Base-by-base conservation (phyloP, 2,888 invertebrate species). In the Tethea ocularis region DNA sequence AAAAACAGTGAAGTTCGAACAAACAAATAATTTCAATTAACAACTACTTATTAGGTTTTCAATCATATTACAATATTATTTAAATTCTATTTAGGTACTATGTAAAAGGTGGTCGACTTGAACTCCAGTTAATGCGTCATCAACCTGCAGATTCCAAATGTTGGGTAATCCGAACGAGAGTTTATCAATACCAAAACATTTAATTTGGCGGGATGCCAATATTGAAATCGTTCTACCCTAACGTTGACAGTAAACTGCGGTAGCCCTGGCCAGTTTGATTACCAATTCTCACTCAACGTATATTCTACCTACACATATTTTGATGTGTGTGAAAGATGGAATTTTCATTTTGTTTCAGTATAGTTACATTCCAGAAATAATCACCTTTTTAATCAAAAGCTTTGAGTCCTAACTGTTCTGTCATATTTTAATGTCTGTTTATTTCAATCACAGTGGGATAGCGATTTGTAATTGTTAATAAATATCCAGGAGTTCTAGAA, bases 151-250 rank as follows among this genome's bases (percentile, higher is more conserved):
- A 51, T 64, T 75, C 82, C 62, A 63, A 64, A 59, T 60, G 0
- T 36, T 36, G 61, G 63, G 54, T 52, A 15, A 15, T 64, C 64
- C 54, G 57, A 61, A 57, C 46, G 51, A 58, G 56, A 51, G 36
- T 57, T 77, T 72, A 80, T 82, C 80, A 82, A 79, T 78, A 68
- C 70, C 61, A 58, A 61, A 60, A 60, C 61, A 59, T 58, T 67
- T 46, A 51, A 61, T 63, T 74, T 84, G 84, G 83, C 74, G 1
- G 2, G 0, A 4, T 51, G 81, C 85, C 84, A 80, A 68, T 33
- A 29, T 54, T 62, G 54, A 67, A 72, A 69, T 69, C 78, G 80
- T 79, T 77, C 77, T 29, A 10, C 10, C 29, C 29, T 29, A 29
- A 8, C 29, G 10, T 8, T 36, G 15, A 36, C 71, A 13, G 38